phyloP scores from a whole-genome alignment of 2,113 vertebrate species.

The Oncorhynchus mykiss region DNA sequence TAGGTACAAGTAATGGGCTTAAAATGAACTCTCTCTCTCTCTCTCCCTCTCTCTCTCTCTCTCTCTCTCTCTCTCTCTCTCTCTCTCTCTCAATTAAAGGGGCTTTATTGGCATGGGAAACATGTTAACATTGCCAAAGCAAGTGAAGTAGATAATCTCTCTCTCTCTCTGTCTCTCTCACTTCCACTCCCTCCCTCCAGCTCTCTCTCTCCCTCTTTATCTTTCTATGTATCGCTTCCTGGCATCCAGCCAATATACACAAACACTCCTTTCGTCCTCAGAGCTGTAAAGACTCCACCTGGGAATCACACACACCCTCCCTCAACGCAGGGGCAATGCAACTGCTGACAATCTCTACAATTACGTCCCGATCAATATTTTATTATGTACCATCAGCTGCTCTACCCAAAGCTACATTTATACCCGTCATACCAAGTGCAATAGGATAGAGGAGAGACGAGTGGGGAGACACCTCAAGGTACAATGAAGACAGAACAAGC shows the following conservation, averaged over 20 bases:
- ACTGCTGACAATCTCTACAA: constrained; percentile 46
- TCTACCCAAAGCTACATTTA: constrained; percentile 36
- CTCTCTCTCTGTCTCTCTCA: too few species aligned
- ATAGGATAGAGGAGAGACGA: not conserved
- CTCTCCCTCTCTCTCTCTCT: not conserved
- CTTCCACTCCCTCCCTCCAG: too few species aligned
- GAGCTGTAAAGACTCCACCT: constrained; percentile 40
- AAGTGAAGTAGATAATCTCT: too few species aligned
- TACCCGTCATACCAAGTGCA: constrained; percentile 20
- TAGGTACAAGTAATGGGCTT: not conserved
- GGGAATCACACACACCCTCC: constrained; percentile 1
- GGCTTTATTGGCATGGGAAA: too few species aligned
- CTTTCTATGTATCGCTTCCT: not conserved
- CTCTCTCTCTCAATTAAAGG: too few species aligned
- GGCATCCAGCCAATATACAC: not conserved
- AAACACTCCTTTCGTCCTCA: constrained; percentile 28
- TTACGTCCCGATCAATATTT: constrained; percentile 52
- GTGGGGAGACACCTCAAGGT: not conserved
- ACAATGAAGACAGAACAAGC: not conserved
- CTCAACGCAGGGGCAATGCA: constrained; percentile 16
- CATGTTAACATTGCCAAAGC: too few species aligned
- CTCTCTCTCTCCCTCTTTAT: too few species aligned
- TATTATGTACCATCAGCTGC: constrained; percentile 53
- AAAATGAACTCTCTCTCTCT: not conserved
- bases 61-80: not conserved